A percentile compares a stretch with the other conserved stretches of the same genome.
Evolutionary conservation across 2,113 vertebrate species (phyloP).

Genomic region (Myxocyprinus asiaticus): DNA sequence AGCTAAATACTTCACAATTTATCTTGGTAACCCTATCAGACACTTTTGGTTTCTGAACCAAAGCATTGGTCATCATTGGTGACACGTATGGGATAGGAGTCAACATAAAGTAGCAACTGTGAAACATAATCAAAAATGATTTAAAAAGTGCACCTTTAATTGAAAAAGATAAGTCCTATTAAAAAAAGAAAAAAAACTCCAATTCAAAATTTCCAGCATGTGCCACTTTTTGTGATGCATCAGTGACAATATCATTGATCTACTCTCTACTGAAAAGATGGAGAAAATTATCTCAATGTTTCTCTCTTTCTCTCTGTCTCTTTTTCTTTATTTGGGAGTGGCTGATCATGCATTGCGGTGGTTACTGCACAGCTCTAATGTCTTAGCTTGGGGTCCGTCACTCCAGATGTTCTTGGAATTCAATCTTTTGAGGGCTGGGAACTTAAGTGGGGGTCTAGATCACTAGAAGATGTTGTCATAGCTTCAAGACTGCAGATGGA

Average conservation of each 20-base stretch:
- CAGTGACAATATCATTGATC: neutral
- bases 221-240: neutral
- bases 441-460: slow-evolving; percentile 30
- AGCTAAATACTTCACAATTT: too few relatives aligned
- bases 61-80: too few relatives aligned
- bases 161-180: too few relatives aligned
- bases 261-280: neutral
- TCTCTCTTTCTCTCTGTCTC: neutral
- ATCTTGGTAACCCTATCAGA: too few relatives aligned
- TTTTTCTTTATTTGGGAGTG: neutral
- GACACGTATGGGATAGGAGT: too few relatives aligned
- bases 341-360: neutral
- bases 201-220: neutral
- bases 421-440: slow-evolving; percentile 65
- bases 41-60: too few relatives aligned
- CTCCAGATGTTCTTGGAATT: slow-evolving; percentile 50
- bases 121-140: too few relatives aligned
- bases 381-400: slow-evolving; percentile 28
- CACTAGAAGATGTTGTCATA: slow-evolving; percentile 45
- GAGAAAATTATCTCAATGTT: neutral
- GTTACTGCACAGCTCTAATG: slow-evolving; percentile 27
- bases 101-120: too few relatives aligned
- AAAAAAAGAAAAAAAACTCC: too few relatives aligned
- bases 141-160: too few relatives aligned
- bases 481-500: slow-evolving; percentile 67